These are phyloP conservation scores for Paragorgia papillata DNA, from an alignment of 92 coral and sea anemone genomes.

Conservation along the genomic window DNA sequence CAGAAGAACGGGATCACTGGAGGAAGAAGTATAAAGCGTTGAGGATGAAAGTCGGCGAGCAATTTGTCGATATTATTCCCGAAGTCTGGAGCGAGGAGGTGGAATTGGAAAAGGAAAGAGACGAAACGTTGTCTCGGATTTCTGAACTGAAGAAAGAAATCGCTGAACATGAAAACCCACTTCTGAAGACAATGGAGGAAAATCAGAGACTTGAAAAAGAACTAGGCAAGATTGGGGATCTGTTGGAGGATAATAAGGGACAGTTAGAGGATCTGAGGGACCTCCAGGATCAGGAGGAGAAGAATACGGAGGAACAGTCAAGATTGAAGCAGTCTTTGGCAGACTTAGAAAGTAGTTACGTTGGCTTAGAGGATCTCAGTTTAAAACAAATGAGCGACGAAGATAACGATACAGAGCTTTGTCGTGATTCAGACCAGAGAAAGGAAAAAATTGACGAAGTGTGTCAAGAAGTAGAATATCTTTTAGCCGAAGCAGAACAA, in stretches of 20 bases:
- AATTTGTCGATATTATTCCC: slow-evolving; percentile 82
- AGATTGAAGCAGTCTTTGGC: slow-evolving; percentile 8
- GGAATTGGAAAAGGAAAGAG: not conserved
- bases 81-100: slow-evolving; percentile 52
- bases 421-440: not conserved
- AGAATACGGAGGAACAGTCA: not conserved
- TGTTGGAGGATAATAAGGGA: not conserved
- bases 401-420: not conserved
- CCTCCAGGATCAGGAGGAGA: not conserved
- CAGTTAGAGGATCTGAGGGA: not conserved
- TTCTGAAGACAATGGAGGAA: slow-evolving; percentile 3
- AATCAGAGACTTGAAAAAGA: slow-evolving; percentile 16
- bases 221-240: slow-evolving; percentile 1
- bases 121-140: slow-evolving; percentile 16
- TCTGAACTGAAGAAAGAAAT: slow-evolving; percentile 7
- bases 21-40: slow-evolving; percentile 64
- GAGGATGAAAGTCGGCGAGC: slow-evolving; percentile 74
- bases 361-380: not conserved
- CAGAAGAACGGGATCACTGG: slow-evolving; percentile 28
- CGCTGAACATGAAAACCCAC: slow-evolving; percentile 14
- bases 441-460: slow-evolving; percentile 7
- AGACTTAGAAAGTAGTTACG: not conserved
- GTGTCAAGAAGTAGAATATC: not conserved
- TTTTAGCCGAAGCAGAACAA: not conserved
- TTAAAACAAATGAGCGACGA: not conserved